phyloP scores from a whole-genome alignment of 2,888 invertebrate species.

The Leptopilina drosophilae region DNA sequence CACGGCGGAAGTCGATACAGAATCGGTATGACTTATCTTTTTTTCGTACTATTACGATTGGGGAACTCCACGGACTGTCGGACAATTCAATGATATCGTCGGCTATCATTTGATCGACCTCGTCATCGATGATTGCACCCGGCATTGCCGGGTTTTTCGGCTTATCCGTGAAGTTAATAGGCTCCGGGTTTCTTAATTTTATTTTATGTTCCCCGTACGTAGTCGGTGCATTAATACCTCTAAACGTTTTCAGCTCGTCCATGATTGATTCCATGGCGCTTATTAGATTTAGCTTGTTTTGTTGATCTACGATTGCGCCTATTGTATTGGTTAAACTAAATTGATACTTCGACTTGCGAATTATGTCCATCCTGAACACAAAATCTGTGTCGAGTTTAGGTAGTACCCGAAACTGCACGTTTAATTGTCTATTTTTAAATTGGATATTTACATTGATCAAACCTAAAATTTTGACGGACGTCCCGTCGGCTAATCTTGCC shows the following conservation, averaged over 20 bases:
- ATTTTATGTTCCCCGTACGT: background rate
- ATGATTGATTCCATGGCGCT: background rate
- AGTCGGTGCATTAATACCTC: background rate
- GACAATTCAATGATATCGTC: constrained; percentile 41
- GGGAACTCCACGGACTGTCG: constrained; percentile 42
- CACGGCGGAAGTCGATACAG: constrained; percentile 38
- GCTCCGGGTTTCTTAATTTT: background rate
- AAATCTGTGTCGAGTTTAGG: background rate
- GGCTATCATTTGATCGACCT: constrained; percentile 22
- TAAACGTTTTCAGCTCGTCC: background rate
- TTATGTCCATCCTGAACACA: background rate
- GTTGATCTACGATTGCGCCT: background rate
- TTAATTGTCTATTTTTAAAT: background rate
- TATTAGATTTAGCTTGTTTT: background rate
- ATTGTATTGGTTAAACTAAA: background rate
- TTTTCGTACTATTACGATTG: constrained; percentile 16
- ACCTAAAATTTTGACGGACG: background rate
- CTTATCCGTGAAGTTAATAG: background rate
- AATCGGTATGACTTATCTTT: constrained; percentile 41
- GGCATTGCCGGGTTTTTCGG: constrained; percentile 27
- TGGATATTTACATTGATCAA: background rate
- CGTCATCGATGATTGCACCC: constrained; percentile 6
- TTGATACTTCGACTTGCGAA: background rate
- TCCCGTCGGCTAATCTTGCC: background rate
- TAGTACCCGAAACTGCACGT: background rate